phyloP scores from a whole-genome alignment of 2,797 vertebrate species.

The Anniella stebbinsi region DNA sequence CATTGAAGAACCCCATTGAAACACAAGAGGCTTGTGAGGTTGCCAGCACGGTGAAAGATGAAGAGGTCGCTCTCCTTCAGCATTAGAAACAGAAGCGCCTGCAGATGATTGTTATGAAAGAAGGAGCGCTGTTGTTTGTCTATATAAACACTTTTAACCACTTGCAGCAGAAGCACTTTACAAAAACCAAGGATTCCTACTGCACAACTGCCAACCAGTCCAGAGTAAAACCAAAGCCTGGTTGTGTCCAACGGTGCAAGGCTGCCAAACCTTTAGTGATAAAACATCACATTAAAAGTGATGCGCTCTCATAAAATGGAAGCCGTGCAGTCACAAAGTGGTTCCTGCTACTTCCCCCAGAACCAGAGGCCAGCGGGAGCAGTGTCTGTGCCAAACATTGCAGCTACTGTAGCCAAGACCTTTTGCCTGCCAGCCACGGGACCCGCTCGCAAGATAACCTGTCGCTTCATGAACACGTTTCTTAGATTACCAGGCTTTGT shows the following conservation, averaged over 20 bases:
- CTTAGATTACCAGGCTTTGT: not conserved
- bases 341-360: slow-evolving; percentile 2
- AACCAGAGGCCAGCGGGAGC: slow-evolving; percentile 3
- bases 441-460: slow-evolving; percentile 19
- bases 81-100: no score
- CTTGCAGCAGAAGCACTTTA: slow-evolving; percentile 8
- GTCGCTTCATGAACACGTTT: slow-evolving; percentile 7
- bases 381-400: slow-evolving; percentile 7
- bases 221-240: slow-evolving; percentile 39
- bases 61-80: not conserved
- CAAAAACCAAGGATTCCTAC: slow-evolving; percentile 40
- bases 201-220: slow-evolving; percentile 40
- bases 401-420: not conserved
- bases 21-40: not conserved
- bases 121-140: not conserved
- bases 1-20: not conserved
- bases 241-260: slow-evolving; percentile 29
- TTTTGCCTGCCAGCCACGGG: not conserved
- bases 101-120: not conserved
- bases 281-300: slow-evolving; percentile 13
- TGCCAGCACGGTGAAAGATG: not conserved
- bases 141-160: slow-evolving; percentile 21
- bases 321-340: slow-evolving; percentile 19
- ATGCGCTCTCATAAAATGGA: slow-evolving; percentile 32
- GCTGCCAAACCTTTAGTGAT: slow-evolving; percentile 41